Conservation (phyloP, 2,888 invertebrate species). For the Agonopterix subpropinquella region DNA sequence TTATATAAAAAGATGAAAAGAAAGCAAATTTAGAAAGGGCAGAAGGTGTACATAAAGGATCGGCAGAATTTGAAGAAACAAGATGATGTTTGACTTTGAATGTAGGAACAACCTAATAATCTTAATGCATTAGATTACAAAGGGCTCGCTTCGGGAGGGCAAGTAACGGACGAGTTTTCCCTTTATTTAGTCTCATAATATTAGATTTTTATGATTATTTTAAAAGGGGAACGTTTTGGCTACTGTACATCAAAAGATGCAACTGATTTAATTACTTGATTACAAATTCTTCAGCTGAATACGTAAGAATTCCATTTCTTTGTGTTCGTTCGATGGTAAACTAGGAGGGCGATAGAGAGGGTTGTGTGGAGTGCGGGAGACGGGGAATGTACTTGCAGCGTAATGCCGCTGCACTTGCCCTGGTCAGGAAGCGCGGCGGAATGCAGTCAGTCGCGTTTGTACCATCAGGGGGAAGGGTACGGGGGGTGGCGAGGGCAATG, state of each 20-base stretch:
- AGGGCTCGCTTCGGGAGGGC: conserved; percentile 38
- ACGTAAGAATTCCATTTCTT: conserved; percentile 25
- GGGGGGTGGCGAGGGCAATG: conserved; percentile 42
- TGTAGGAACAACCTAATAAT: conserved; percentile 53
- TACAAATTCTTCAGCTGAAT: conserved; percentile 27
- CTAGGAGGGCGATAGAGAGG: conserved; percentile 29
- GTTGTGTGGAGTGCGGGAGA: conserved; percentile 18
- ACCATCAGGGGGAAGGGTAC: conserved; percentile 24
- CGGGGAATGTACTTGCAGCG: conserved; percentile 57
- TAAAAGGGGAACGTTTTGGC: conserved; percentile 41
- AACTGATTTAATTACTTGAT: conserved; percentile 42
- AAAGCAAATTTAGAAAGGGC: too few relatives aligned
- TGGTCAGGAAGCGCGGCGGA: conserved; percentile 74
- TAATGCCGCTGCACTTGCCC: conserved; percentile 71
- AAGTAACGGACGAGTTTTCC: conserved; percentile 27
- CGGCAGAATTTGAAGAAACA: conserved; percentile 47
- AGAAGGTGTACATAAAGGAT: conserved; percentile 19
- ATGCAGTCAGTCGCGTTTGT: conserved; percentile 74
- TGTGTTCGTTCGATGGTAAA: conserved; percentile 33
- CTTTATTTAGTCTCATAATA: conserved; percentile 54
- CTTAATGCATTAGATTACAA: conserved; percentile 66
- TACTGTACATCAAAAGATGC: conserved; percentile 36
- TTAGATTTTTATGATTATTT: conserved; percentile 59
- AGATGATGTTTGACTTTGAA: conserved; percentile 39
- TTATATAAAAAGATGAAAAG: too few relatives aligned